Conservation (phyloP, 2,113 vertebrate species). For the Hyperoodon ampullatus region DNA sequence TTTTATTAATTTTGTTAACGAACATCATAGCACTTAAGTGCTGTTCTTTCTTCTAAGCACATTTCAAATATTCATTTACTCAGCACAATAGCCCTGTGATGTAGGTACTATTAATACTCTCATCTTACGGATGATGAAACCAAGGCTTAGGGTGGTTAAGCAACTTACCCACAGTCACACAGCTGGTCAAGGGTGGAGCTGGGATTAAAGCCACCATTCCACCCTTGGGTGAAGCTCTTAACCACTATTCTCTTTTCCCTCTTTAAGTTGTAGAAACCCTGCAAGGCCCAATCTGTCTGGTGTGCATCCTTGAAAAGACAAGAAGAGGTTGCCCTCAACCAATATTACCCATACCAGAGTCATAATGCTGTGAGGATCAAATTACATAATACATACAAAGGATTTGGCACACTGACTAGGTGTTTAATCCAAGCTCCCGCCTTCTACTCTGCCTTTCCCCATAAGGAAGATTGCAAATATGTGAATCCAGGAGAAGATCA, state of each 20-base stretch:
- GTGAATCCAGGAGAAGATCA: background rate
- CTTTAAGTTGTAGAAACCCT: background rate
- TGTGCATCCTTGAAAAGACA: background rate
- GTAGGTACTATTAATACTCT: background rate
- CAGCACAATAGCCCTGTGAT: background rate
- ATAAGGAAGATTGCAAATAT: background rate
- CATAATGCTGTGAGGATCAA: background rate
- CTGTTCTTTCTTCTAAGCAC: background rate
- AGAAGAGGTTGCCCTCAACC: background rate
- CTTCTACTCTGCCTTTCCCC: background rate
- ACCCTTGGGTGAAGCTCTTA: conserved; percentile 8
- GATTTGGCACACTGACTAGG: background rate
- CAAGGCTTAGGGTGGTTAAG: background rate
- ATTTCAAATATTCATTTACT: conserved; percentile 47
- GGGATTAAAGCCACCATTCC: background rate
- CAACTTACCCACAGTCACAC: background rate
- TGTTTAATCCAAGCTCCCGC: background rate
- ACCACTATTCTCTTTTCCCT: background rate
- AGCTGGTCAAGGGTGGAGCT: background rate
- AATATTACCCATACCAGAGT: background rate
- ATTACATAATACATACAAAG: background rate
- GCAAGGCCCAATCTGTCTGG: background rate
- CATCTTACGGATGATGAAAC: conserved; percentile 41
- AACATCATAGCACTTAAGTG: background rate
- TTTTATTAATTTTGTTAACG: conserved; percentile 34